Evolutionary conservation across 2,797 vertebrate genomes (phyloP).

Genomic region (Neosilurus hyrtlii): DNA sequence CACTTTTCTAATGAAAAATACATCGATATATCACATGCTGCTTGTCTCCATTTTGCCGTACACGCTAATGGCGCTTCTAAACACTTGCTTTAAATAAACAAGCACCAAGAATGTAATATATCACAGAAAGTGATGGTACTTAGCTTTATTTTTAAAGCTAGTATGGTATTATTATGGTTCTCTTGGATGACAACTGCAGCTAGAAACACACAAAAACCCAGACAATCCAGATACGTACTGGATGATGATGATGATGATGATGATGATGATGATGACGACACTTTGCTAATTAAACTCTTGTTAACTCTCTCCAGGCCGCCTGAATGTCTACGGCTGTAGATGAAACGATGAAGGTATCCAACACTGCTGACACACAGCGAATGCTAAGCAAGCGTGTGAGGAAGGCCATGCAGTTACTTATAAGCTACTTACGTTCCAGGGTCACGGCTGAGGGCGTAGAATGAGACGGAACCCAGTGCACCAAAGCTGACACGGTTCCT

Average conservation of each 20-base stretch:
- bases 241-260: neutral
- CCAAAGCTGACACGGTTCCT: neutral
- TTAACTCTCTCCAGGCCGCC: conserved; percentile 29
- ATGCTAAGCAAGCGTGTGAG: conserved; percentile 27
- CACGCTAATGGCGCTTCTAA: neutral
- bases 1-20: neutral
- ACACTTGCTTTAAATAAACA: neutral
- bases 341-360: neutral
- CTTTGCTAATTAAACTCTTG: conserved; percentile 42
- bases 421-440: conserved; percentile 51
- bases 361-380: conserved; percentile 12
- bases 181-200: conserved; percentile 2
- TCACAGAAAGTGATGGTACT: neutral
- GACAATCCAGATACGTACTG: conserved; percentile 28
- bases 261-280: neutral
- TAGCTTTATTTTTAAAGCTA: conserved; percentile 4
- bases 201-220: conserved; percentile 31
- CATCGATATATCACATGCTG: neutral
- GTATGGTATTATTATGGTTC: neutral
- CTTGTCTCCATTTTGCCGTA: neutral
- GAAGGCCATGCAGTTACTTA: neutral
- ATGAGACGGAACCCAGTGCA: neutral
- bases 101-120: neutral
- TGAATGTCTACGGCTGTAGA: neutral
- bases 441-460: conserved; percentile 21